Base-by-base conservation (phyloP, 2,113 vertebrate species). In the Lathamus discolor region DNA sequence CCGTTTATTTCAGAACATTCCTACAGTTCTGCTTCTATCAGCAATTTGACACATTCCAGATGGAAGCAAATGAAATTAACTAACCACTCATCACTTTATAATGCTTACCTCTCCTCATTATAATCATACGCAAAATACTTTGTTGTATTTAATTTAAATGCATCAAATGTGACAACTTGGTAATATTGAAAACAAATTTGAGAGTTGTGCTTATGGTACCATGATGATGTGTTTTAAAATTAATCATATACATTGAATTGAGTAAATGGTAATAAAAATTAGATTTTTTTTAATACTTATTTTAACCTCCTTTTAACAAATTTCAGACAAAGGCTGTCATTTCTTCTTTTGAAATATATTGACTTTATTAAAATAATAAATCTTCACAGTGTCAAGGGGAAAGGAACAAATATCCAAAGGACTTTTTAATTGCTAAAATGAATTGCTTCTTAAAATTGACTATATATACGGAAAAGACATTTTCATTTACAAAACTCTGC, bases 141-240 rank as follows among this genome's bases (percentile, higher is more conserved):
- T 87, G 43, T 48, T 87, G 33, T 39, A 64, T 85, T 88, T 79
- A 75, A 75, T 95, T 95, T 89, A 92, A 91, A 81, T 90, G 31
- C n/a, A 86, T 91, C 51, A 75, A 44, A 91, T 61, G 23, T 43
- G 43, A 48, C n/a, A 82, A 6, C 33, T 48, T 89, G 49, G 48
- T 62, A 94, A 72, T 31, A 59, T 9, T 61, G 55, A 54, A 82
- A 82, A 72, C 15, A 84, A 89, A 44, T 78, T 48, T 64, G 29
- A 51, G 31, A 44, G 2, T 68, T 72, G 12, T 79, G 16, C 43
- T 94, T 89, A 68, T 76, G 52, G 17, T 68, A 67, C 33, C 23
- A 29, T 76, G 39, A 83, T 31, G 33, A 43, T 24, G 14, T 70
- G 11, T 82, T 82, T 33, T 87, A 27, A 91, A 94, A 85, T 82